Base-by-base conservation (phyloP, 1,140 invertebrate species). In the Seison nebaliae region DNA sequence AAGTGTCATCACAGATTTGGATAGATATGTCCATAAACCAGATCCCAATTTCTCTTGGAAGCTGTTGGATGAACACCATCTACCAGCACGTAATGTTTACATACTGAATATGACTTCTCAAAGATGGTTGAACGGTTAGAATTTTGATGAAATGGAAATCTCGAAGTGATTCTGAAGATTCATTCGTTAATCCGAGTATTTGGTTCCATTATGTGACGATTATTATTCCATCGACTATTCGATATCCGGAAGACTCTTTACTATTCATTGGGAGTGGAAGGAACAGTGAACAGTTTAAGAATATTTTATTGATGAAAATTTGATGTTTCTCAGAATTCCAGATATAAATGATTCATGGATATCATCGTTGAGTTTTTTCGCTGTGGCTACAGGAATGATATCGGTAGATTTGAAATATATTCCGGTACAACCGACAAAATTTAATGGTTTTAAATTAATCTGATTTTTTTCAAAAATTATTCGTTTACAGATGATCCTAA, bases 121-220 rank as follows among this genome's bases (percentile, higher is more conserved):
- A 20, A 51, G 45, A 33, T 52, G 51, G 51, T 46, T 48, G 41
- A 32, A 46, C 30, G 48, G 50, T 39, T 30, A 16, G 19, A 23
- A 18, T 11, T n/a, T n/a, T n/a, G n/a, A n/a, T n/a, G 3, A 11
- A n/a, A 16, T 3, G 9, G n/a, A 14, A 48, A 42, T 24, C 40
- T 36, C 12, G 4, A 36, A 3, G 31, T 44, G 4, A 26, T 46
- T 41, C n/a, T n/a, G n/a, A n/a, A n/a, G n/a, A n/a, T n/a, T n/a
- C n/a, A n/a, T n/a, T n/a, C n/a, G n/a, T n/a, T n/a, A n/a, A n/a
- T n/a, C n/a, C n/a, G n/a, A n/a, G n/a, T n/a, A 42, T 52, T n/a
- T 54, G 52, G 52, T 54, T 47, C 46, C 52, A 54, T 32, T 49
- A 51, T 42, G 24, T 54, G 26, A 42, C 32, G 1, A 38, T 54